Evolutionary conservation across 2,797 vertebrate species (phyloP).

Genomic region (Rhabdophis nuchalis): DNA sequence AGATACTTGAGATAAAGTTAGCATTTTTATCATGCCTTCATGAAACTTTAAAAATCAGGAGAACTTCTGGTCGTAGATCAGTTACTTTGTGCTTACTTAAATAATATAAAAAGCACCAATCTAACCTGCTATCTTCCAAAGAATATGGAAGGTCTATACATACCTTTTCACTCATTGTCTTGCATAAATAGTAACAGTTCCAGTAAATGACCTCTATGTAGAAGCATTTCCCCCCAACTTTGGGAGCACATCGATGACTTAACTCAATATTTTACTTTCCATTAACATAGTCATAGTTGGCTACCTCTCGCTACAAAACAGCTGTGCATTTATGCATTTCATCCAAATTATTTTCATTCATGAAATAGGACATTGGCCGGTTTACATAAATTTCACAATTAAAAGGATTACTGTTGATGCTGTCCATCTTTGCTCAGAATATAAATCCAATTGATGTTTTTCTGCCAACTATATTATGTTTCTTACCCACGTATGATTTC

Average conservation of each 20-base stretch:
- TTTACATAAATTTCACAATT: not conserved
- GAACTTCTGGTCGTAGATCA: not conserved
- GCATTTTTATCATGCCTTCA: not conserved
- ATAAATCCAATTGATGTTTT: not conserved
- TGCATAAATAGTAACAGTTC: constrained; percentile 62
- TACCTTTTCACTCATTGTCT: constrained; percentile 53
- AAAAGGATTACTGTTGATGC: not conserved
- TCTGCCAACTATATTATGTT: not conserved
- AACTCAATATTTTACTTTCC: not conserved
- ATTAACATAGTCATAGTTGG: not conserved
- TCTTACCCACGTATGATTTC: not conserved
- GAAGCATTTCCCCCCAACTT: not conserved
- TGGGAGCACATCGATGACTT: not conserved
- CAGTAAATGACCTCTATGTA: constrained; percentile 56
- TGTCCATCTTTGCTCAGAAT: not conserved
- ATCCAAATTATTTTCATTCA: not conserved
- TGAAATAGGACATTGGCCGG: not conserved
- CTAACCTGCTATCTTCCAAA: constrained; percentile 52
- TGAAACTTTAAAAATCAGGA: constrained; percentile 38
- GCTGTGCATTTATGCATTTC: not conserved
- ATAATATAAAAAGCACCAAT: constrained; percentile 38
- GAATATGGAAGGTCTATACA: constrained; percentile 55
- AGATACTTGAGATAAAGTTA: not conserved
- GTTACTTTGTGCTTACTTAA: constrained; percentile 20
- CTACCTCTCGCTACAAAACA: not conserved